Evolutionary conservation across 1,140 invertebrate genomes (phyloP).

Genomic region (Sitobion miscanthi): DNA sequence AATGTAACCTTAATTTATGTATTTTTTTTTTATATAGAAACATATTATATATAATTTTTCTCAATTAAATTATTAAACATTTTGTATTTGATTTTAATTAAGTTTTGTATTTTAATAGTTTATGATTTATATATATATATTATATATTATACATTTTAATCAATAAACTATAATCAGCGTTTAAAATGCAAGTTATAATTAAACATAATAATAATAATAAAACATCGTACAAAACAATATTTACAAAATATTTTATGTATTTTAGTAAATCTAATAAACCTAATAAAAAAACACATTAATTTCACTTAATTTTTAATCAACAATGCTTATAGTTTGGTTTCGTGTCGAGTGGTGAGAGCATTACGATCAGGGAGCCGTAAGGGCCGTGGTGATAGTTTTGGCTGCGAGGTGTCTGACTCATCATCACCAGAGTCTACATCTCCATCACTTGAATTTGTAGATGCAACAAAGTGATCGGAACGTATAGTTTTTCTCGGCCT

Average conservation of each 20-base stretch:
- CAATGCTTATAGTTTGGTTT: constrained; percentile 60
- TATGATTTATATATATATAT: constrained; percentile 31
- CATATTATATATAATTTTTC: constrained; percentile 45
- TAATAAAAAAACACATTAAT: constrained; percentile 32
- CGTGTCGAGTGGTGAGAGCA: constrained; percentile 58
- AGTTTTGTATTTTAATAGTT: constrained; percentile 51
- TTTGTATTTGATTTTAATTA: constrained; percentile 43
- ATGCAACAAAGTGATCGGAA: constrained; percentile 73
- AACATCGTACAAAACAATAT: constrained; percentile 41
- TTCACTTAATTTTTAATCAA: constrained; percentile 7
- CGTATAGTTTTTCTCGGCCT: constrained; percentile 66
- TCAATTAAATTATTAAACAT: constrained; percentile 38
- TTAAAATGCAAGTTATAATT: not conserved
- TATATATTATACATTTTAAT: constrained; percentile 41
- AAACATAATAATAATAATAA: constrained; percentile 29
- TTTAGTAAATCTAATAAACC: constrained; percentile 3
- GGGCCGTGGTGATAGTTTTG: constrained; percentile 59
- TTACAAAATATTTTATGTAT: constrained; percentile 49
- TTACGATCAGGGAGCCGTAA: constrained; percentile 58
- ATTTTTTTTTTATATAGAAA: constrained; percentile 43
- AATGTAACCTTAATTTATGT: constrained; percentile 15
- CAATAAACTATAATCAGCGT: constrained; percentile 31
- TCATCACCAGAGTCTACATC: constrained; percentile 61
- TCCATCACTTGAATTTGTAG: constrained; percentile 85
- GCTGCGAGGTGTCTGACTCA: constrained; percentile 60